These are phyloP conservation scores for Apocheima hispidaria DNA, from an alignment of 2,888 invertebrate genomes.

Conservation along the genomic window DNA sequence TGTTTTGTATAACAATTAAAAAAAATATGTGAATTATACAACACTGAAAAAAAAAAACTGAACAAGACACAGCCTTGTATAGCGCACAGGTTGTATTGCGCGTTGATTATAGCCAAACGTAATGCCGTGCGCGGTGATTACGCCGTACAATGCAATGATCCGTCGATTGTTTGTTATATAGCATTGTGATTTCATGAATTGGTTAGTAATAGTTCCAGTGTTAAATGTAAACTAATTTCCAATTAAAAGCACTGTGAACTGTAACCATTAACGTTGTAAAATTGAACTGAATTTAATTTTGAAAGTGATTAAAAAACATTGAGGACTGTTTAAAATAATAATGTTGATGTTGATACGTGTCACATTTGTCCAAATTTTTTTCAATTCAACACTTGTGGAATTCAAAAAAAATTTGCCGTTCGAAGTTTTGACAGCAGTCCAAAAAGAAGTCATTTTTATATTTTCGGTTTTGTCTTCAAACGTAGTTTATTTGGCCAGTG, in stretches of 20 bases:
- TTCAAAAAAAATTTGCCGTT: no score
- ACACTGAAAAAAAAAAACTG: no score
- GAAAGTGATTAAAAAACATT: background rate
- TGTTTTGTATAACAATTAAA: no score
- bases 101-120: background rate
- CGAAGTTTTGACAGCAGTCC: no score
- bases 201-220: slow-evolving; percentile 11
- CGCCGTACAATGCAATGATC: slow-evolving; percentile 10
- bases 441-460: no score
- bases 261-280: background rate
- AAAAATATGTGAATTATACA: no score
- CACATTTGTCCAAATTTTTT: no score
- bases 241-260: slow-evolving; percentile 9
- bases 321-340: background rate
- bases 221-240: slow-evolving; percentile 16
- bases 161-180: slow-evolving; percentile 5
- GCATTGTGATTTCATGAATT: slow-evolving; percentile 20
- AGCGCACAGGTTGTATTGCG: background rate
- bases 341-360: slow-evolving; percentile 29
- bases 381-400: no score
- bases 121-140: background rate
- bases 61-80: background rate
- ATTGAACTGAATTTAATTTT: slow-evolving; percentile 4
- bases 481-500: no score
- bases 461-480: no score